phyloP scores from a whole-genome alignment of 2,888 invertebrate genomes.

The Melanostoma scalare region DNA sequence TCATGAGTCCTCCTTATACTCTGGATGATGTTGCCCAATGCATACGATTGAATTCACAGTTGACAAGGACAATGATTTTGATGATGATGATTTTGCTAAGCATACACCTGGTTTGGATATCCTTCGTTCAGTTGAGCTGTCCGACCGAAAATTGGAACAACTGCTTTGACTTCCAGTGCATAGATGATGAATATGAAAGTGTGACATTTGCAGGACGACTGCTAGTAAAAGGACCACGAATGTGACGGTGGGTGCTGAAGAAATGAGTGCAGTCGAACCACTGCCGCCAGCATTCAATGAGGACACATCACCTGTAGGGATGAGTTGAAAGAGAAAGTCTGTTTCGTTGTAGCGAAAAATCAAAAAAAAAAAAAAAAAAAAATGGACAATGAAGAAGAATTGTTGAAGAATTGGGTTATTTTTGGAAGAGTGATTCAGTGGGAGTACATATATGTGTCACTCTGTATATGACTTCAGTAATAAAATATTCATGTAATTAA shows the following conservation, averaged over 20 bases:
- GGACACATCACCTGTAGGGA: conserved; percentile 78
- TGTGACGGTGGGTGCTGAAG: conserved; percentile 64
- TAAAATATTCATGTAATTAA: conserved; percentile 72
- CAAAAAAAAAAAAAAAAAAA: conserved; percentile 68
- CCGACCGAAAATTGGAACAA: background rate
- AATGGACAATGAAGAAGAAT: conserved; percentile 18
- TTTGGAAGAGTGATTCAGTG: conserved; percentile 43
- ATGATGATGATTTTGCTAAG: conserved; percentile 37
- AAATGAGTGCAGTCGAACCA: conserved; percentile 70
- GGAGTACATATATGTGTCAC: conserved; percentile 10
- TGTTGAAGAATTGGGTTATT: conserved; percentile 64
- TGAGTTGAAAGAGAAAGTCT: conserved; percentile 80
- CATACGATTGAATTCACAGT: conserved; percentile 38
- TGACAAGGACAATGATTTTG: conserved; percentile 23
- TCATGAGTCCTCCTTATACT: conserved; percentile 57
- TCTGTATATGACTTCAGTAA: conserved; percentile 41
- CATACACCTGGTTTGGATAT: conserved; percentile 51
- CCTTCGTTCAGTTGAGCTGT: conserved; percentile 46
- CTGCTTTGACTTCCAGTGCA: conserved; percentile 35
- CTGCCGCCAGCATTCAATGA: conserved; percentile 75
- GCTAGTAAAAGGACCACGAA: conserved; percentile 51
- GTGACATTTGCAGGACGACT: conserved; percentile 65
- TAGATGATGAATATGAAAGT: conserved; percentile 67
- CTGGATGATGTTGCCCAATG: conserved; percentile 37
- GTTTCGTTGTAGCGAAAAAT: conserved; percentile 74